Percentiles rank a stretch among this genome's conserved stretches.
These are phyloP conservation scores for Geopemphigus sp. DNA, from an alignment of 1,140 invertebrate genomes.

Conservation along the genomic window DNA sequence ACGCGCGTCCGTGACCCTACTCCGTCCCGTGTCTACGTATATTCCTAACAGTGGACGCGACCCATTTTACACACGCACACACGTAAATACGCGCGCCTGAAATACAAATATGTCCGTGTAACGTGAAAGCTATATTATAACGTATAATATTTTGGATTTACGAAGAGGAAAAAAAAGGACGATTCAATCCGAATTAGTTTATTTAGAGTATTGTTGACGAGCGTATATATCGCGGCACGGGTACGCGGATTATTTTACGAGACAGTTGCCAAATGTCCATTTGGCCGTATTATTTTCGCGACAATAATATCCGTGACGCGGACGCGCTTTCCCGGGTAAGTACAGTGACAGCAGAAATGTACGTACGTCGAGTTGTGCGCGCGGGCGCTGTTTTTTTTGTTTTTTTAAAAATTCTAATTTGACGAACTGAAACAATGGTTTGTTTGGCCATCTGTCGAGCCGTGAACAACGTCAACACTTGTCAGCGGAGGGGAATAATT, in stretches of 20 bases:
- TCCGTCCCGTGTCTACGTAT: not conserved
- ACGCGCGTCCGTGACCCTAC: not conserved
- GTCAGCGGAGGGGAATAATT: constrained; percentile 11
- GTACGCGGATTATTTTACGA: not conserved
- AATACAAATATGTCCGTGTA: no score
- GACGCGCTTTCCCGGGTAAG: no score
- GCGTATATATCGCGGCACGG: no score
- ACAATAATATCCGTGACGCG: not conserved
- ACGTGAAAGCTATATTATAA: no score
- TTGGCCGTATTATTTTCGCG: not conserved
- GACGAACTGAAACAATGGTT: constrained; percentile 14
- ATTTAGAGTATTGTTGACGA: no score
- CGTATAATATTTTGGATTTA: no score
- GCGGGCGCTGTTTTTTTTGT: not conserved
- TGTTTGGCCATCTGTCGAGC: not conserved
- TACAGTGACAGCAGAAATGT: not conserved
- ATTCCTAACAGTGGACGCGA: not conserved
- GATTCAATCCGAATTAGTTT: not conserved
- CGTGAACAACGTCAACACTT: not conserved
- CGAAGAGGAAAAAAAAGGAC: not conserved
- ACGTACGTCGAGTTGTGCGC: not conserved
- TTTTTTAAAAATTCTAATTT: not conserved
- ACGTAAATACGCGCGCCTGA: no score
- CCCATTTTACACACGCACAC: no score
- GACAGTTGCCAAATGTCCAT: not conserved